These are phyloP conservation scores for Agraylea sexmaculata DNA, from an alignment of 1,140 invertebrate genomes.

Conservation along the genomic window DNA sequence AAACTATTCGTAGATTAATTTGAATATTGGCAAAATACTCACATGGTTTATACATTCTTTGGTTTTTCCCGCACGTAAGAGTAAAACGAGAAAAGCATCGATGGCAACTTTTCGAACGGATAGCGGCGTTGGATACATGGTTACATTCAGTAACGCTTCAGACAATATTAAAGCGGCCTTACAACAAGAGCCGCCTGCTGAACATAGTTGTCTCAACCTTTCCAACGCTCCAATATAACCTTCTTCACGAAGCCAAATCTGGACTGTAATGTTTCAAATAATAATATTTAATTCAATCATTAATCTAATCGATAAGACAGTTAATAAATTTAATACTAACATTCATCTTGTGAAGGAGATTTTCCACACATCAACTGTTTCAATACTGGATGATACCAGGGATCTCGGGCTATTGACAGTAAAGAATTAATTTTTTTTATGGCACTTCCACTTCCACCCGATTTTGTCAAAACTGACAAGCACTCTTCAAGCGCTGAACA, in stretches of 20 bases:
- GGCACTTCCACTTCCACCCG: neutral
- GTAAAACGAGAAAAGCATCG: conserved; percentile 15
- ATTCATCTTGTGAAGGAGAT: conserved; percentile 9
- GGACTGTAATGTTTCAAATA: conserved; percentile 23
- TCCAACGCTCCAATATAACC: conserved; percentile 30
- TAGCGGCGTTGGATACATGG: conserved; percentile 2
- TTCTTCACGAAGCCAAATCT: conserved; percentile 36
- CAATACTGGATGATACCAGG: conserved; percentile 34
- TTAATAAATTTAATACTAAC: too few relatives aligned
- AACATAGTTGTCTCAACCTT: conserved; percentile 31
- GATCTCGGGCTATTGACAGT: conserved; percentile 21
- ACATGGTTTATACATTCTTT: conserved; percentile 11
- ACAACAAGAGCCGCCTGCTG: conserved; percentile 22
- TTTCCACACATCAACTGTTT: conserved; percentile 22
- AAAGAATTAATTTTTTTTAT: conserved; percentile 10
- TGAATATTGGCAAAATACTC: neutral
- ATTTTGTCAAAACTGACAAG: neutral
- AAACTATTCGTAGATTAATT: conserved; percentile 1
- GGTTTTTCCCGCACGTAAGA: conserved; percentile 8
- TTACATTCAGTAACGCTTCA: conserved; percentile 25
- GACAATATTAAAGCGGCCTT: conserved; percentile 30
- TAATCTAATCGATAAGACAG: too few relatives aligned
- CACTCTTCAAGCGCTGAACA: conserved; percentile 7
- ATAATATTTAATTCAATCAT: too few relatives aligned
- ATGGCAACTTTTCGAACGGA: conserved; percentile 18